Base-by-base conservation (phyloP, 1,140 invertebrate species). In the Agraylea sexmaculata region DNA sequence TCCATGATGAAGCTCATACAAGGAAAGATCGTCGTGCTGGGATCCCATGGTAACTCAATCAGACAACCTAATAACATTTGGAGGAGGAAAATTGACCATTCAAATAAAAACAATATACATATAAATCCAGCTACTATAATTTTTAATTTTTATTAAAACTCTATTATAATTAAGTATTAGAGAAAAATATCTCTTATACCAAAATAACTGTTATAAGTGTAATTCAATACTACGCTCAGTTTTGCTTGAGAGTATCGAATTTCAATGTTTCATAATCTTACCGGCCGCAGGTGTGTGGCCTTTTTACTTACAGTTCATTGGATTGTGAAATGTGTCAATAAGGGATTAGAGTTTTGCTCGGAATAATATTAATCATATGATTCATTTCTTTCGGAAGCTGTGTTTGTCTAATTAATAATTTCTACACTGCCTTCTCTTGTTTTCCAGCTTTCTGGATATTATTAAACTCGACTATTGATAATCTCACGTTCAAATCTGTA, bases 21-120 rank as follows among this genome's bases (percentile, higher is more conserved):
- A 61, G 83, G 77, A 43, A 87, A 88, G 73, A 76, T 87, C 40
- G 83, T 88, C 37, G 75, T 86, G 43, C 61, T 87, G 25, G 83
- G 83, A 25, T 73, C 80, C 29, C 80, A 85, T 77, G 83, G 83
- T 87, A 69, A 70, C 58, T 51, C 42, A 16, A 15, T 13, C 11
- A 12, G 17, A 11, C 6, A 8, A 29, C 8, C 12, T 13, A 11
- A n/a, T 13, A 13, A 11, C 12, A 39, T 18, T 13, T 35, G n/a
- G 10, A 35, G 34, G 10, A 21, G 15, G 40, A n/a, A 17, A n/a
- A 36, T 16, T 43, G 16, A 27, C 15, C n/a, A 42, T 28, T 28
- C 27, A 10, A 20, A 12, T 43, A 25, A 4, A 13, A 34, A 37
- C 18, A 13, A 13, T 27, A 8, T 40, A n/a, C 2, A 23, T 5